Conservation (phyloP, 2,888 invertebrate genomes). For the Dryobota labecula region DNA sequence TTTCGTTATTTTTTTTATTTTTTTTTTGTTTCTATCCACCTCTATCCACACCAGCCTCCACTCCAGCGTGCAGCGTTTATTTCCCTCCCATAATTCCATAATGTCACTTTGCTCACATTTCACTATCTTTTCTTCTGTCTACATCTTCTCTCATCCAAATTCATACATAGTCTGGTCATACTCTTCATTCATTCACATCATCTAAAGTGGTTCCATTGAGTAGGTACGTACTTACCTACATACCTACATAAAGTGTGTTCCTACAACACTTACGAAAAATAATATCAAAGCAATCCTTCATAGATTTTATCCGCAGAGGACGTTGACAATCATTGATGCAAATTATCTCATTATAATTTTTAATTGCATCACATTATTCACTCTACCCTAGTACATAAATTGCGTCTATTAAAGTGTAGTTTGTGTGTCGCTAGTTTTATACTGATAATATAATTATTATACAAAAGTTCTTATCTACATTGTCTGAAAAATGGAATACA, state of each 20-base stretch:
- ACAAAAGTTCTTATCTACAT: conserved; percentile 27
- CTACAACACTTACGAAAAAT: not conserved
- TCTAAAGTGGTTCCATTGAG: too few relatives aligned
- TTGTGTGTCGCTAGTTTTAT: conserved; percentile 20
- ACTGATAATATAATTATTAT: conserved; percentile 18
- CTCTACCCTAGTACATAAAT: conserved; percentile 37
- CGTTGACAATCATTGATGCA: conserved; percentile 56
- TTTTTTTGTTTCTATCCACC: too few relatives aligned
- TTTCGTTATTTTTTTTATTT: too few relatives aligned
- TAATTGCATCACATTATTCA: conserved; percentile 53
- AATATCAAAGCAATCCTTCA: conserved; percentile 21
- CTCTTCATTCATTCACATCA: too few relatives aligned
- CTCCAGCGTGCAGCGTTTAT: not conserved
- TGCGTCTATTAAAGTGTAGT: conserved; percentile 24
- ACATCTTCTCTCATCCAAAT: too few relatives aligned
- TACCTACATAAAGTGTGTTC: too few relatives aligned
- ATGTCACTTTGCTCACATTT: too few relatives aligned
- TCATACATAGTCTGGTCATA: too few relatives aligned
- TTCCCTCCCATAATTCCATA: too few relatives aligned
- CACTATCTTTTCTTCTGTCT: too few relatives aligned
- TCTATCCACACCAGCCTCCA: not conserved
- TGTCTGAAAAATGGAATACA: conserved; percentile 19
- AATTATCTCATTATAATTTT: conserved; percentile 62
- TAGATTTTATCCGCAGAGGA: conserved; percentile 36
- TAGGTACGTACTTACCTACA: too few relatives aligned